Percentiles rank a stretch among this genome's conserved stretches.
Conservation (phyloP, 2,797 vertebrate species). For the Gouania willdenowi region DNA sequence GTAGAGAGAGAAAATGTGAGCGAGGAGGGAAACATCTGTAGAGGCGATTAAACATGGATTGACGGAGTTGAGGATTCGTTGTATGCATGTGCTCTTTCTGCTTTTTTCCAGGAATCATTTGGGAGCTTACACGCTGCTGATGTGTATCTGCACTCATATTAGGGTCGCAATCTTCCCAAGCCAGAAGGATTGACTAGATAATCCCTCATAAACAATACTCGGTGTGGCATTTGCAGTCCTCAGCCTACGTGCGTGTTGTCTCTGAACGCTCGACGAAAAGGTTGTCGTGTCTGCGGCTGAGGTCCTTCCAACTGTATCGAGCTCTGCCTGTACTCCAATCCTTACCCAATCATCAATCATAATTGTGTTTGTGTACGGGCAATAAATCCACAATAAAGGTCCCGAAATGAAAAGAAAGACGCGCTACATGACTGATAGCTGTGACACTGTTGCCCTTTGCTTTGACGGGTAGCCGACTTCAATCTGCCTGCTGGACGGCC, state of each 20-base stretch:
- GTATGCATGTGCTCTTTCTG: constrained; percentile 50
- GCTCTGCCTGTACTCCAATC: constrained; percentile 16
- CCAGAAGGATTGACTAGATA: constrained; percentile 64
- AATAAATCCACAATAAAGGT: constrained; percentile 57
- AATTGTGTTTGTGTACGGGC: constrained; percentile 26
- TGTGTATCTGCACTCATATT: constrained; percentile 74
- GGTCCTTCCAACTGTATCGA: constrained; percentile 39
- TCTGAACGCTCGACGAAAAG: constrained; percentile 39
- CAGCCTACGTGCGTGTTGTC: constrained; percentile 19
- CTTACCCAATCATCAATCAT: constrained; percentile 52
- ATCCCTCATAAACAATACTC: constrained; percentile 73
- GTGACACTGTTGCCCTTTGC: constrained; percentile 47
- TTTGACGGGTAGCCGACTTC: constrained; percentile 30
- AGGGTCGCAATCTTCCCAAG: constrained; percentile 63
- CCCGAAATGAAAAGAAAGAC: constrained; percentile 34
- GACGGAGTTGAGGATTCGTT: constrained; percentile 49
- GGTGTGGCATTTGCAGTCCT: constrained; percentile 71
- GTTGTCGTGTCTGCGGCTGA: constrained; percentile 34
- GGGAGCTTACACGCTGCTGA: constrained; percentile 60
- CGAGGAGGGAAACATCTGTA: constrained; percentile 45
- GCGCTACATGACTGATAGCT: constrained; percentile 37
- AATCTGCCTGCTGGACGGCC: constrained; percentile 29
- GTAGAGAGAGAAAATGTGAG: constrained; percentile 26
- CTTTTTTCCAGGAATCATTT: constrained; percentile 60
- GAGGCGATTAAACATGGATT: constrained; percentile 69